Evolutionary conservation across 2,113 vertebrate species (phyloP), one percentile per base, ranked within the genome.

Genomic region (Todiramphus saurophagus): DNA sequence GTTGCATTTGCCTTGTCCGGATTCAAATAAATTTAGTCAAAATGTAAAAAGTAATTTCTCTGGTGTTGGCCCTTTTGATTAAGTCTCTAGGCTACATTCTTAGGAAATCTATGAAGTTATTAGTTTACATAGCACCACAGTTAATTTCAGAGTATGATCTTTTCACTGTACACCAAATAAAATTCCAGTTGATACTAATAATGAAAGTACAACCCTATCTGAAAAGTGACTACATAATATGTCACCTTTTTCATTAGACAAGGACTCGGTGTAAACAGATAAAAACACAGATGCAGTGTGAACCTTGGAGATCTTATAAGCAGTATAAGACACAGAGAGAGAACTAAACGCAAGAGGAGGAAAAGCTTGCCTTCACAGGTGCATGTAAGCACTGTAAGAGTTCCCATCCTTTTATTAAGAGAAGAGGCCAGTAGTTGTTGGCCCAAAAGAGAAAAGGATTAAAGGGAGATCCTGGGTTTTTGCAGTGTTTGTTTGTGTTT

Each of bases 21-120:
- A 66, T 93, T 95, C 73, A 94, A 94, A 92, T 46, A 88, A 50
- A 56, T 63, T 95, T 94, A 94, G 94, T 95, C 55, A 96, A 96
- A 95, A 91, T 14, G 27, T 68, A 87, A 88, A 79, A 96, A 94
- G 83, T 76, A 94, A 92, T 97, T 96, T 97, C 50, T 86, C 27
- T 92, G 21, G n/a, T 79, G 51, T 83, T 88, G 62, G 28, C 31
- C 60, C 51, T 86, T 95, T 96, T 96, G 53, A 93, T 93, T 96
- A 95, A 93, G 74, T 79, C 68, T 90, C 56, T 75, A 67, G 68
- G 13, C 60, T 87, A 85, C 60, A 55, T 87, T 86, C 64, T 86
- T 95, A 91, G 85, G 72, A 94, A 95, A 93, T 78, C 75, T 79
- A 73, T 88, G 73, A 87, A 85, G 27, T 86, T 93, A 93, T 79